phyloP scores from a whole-genome alignment of 1,140 invertebrate species.

The Drosophila prosaltans region DNA sequence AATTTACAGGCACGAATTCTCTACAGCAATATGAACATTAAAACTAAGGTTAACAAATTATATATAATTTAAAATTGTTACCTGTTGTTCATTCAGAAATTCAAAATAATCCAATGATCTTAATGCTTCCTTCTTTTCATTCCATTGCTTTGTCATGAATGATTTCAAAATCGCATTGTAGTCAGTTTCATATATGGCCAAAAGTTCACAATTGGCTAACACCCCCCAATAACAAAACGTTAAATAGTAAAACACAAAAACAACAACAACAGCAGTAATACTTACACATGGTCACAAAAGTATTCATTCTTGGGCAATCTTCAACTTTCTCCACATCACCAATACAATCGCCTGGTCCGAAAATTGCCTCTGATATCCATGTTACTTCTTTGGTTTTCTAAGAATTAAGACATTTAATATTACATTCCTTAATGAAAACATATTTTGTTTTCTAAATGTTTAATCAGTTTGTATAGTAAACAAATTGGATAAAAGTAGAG shows the following conservation, averaged over 20 bases:
- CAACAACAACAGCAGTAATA: no score
- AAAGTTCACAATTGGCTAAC: slow-evolving; percentile 57
- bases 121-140: slow-evolving; percentile 63
- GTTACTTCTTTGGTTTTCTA: slow-evolving; percentile 19
- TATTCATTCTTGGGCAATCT: slow-evolving; percentile 34
- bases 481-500: no score
- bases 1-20: slow-evolving; percentile 61
- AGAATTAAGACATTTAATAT: background rate
- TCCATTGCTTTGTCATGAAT: slow-evolving; percentile 59
- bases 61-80: background rate
- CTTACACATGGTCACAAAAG: slow-evolving; percentile 44
- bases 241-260: background rate
- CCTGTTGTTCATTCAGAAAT: slow-evolving; percentile 62
- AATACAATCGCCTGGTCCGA: slow-evolving; percentile 61
- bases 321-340: slow-evolving; percentile 64
- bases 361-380: slow-evolving; percentile 43
- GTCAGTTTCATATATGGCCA: slow-evolving; percentile 55
- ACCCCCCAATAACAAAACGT: background rate
- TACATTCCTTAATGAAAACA: background rate
- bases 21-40: slow-evolving; percentile 22
- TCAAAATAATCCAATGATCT: slow-evolving; percentile 65
- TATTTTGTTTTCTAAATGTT: no score
- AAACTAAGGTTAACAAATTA: background rate
- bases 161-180: slow-evolving; percentile 51
- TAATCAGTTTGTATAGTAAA: no score